Base-by-base conservation (phyloP, 1,140 invertebrate genomes). In the Luehdorfia chinensis region DNA sequence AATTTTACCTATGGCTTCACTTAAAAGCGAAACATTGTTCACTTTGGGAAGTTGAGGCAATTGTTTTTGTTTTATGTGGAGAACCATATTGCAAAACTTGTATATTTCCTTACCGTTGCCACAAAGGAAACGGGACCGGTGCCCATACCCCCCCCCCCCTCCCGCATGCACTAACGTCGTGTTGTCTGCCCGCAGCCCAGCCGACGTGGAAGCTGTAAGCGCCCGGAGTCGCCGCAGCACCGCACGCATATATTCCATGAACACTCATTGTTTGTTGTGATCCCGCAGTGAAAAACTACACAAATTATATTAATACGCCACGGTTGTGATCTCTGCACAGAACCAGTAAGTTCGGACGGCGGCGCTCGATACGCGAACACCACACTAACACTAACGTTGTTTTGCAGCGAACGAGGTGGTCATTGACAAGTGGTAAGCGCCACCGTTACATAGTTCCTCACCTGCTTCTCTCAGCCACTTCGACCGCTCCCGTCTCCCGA, bases 401-500 rank as follows among this genome's bases (percentile, higher is more conserved):
- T 89, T 90, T 90, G 59, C 89, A 90, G 88, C 84, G 83, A 87
- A 84, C 79, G 88, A 89, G 75, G 71, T 76, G 73, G 87, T 89
- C 78, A 71, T 90, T 79, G 88, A 89, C 87, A 88, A 88, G 86
- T 89, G 89, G 88, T 87, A 87, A 79, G 70, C 68, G 69, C 76
- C 78, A 85, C 74, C 72, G 71, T 69, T 63, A 57, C 74, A 68
- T 84, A 84, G 75, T 83, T 80, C 77, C 72, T 78, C 78, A 81
- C 54, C 78, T 76, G 74, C 78, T 80, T 79, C 80, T 75, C 77
- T 77, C 69, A 77, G 68, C 74, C 71, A 75, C 69, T 69, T 64
- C 68, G 72, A 75, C 75, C 75, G 76, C 75, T 74, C 75, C 76
- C 68, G 73, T 74, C 72, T 77, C 59, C 65, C 59, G 66, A 66